Conservation (phyloP, 92 coral and sea anemone genomes). For the Micromussa lordhowensis region DNA sequence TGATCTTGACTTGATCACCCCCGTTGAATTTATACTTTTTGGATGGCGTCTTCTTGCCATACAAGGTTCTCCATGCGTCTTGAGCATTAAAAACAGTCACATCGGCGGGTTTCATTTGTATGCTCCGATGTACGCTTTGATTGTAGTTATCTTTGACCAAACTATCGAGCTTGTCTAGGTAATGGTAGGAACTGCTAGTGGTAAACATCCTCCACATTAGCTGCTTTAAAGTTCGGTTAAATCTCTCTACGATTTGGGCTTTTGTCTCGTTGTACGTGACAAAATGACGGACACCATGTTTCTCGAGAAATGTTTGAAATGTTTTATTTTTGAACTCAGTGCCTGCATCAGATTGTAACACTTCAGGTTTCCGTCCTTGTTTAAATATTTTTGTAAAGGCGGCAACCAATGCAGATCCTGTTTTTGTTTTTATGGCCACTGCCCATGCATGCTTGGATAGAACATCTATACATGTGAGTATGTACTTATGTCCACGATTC, state of each 20-base stretch:
- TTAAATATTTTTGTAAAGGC: slow-evolving; percentile 31
- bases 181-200: slow-evolving; percentile 16
- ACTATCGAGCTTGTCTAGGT: slow-evolving; percentile 15
- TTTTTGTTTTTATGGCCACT: slow-evolving; percentile 10
- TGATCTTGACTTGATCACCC: slow-evolving; percentile 45
- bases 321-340: slow-evolving; percentile 50
- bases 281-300: slow-evolving; percentile 18
- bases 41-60: background rate
- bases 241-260: slow-evolving; percentile 16
- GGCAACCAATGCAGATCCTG: slow-evolving; percentile 5
- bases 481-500: slow-evolving; percentile 8
- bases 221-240: slow-evolving; percentile 22
- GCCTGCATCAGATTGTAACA: slow-evolving; percentile 49
- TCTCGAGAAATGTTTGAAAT: slow-evolving; percentile 47
- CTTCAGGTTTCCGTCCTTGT: slow-evolving; percentile 26
- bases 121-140: slow-evolving; percentile 49
- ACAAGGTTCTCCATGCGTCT: slow-evolving; percentile 36
- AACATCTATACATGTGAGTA: background rate
- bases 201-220: slow-evolving; percentile 37
- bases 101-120: slow-evolving; percentile 40
- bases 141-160: slow-evolving; percentile 37
- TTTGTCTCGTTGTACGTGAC: slow-evolving; percentile 27
- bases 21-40: slow-evolving; percentile 17
- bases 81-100: slow-evolving; percentile 25
- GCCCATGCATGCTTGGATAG: slow-evolving; percentile 22